Evolutionary conservation across 2,113 vertebrate species (phyloP), one percentile per base, ranked within the genome.

Genomic region (Ciconia stormi): DNA sequence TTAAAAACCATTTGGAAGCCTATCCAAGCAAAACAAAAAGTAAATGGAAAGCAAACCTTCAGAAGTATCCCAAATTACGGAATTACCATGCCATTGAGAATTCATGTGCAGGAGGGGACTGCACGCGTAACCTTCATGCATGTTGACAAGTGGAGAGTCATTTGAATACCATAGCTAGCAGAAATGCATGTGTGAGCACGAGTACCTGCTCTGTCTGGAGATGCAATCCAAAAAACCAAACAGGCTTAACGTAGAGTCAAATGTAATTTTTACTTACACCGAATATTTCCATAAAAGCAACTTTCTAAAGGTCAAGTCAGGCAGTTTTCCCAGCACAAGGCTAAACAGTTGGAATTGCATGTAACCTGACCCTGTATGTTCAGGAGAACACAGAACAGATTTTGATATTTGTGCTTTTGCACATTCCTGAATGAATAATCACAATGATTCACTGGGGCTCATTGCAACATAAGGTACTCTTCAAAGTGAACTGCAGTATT

Each of bases 381-480:
- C 56, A 56, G 58, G 30, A 84, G 93, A 95, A 91, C 83, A 83
- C 30, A 29, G 83, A 89, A 76, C 70, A 95, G 94, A 95, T 89
- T 97, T 97, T 94, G 25, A 67, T 55, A 93, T 94, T 90, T 94
- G 53, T 88, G 70, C 40, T 95, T 92, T 66, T 81, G 76, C 80
- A 70, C 71, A 90, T 96, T 95, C 80, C 90, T 88, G 46, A 67
- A 46, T 96, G 96, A 96, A 96, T 95, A 96, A 95, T 73, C 82
- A 42, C 71, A 80, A 6, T 95, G 94, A 95, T 95, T 96, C 96
- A 97, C 29, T 16, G 78, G 66, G 87, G 78, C 50, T 82, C 63
- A 22, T 82, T 97, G 94, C 83, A 66, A 85, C 94, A 95, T 72
- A 87, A 93, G 84, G 93, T 95, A 56, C 70, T 65, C 66, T 91